Conservation (phyloP, 2,113 vertebrate genomes). For the Accipiter cooperii region DNA sequence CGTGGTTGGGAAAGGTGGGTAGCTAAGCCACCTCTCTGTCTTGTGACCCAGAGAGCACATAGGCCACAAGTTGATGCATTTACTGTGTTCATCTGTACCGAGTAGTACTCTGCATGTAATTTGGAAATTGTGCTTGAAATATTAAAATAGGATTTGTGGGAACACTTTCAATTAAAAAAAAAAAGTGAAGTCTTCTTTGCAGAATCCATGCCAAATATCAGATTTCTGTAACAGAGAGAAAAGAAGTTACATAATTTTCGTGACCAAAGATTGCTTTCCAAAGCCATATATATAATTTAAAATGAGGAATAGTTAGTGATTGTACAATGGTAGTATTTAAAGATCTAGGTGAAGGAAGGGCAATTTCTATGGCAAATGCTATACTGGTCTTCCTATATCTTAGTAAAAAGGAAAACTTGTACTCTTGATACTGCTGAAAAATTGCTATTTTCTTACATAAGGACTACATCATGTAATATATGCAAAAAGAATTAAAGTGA, state of each 20-base stretch:
- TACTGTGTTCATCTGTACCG: background rate
- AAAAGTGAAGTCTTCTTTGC: background rate
- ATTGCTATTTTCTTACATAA: background rate
- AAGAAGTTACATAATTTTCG: background rate
- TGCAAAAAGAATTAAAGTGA: background rate
- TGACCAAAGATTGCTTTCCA: background rate
- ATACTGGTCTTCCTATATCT: background rate
- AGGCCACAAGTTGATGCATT: background rate
- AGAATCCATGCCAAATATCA: background rate
- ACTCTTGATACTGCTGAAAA: background rate
- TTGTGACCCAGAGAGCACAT: background rate
- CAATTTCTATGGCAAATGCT: background rate
- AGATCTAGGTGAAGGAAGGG: background rate
- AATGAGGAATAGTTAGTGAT: background rate
- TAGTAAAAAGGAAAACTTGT: background rate
- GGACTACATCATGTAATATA: background rate
- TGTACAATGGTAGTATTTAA: background rate
- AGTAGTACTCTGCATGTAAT: background rate
- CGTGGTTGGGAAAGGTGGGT: background rate
- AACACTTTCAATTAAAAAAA: background rate
- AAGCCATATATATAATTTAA: background rate
- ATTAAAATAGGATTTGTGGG: background rate
- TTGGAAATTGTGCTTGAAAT: background rate
- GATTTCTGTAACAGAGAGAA: constrained; percentile 27
- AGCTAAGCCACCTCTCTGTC: background rate